A percentile compares a stretch with the other conserved stretches of the same genome.
These are phyloP conservation scores for Parazoanthus swiftii DNA, from an alignment of 92 coral and sea anemone species.

Conservation along the genomic window DNA sequence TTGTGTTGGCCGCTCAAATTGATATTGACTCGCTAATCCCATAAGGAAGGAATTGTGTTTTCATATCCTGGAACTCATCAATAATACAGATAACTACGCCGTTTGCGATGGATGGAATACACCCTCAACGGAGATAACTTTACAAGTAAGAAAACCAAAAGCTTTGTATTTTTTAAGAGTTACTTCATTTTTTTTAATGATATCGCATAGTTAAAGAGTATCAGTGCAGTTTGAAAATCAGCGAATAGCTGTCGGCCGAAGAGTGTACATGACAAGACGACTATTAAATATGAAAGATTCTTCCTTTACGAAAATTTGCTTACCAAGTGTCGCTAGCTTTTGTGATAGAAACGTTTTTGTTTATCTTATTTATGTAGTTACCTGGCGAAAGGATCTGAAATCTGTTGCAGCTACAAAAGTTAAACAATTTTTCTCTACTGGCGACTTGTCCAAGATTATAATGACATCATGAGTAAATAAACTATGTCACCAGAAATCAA, in stretches of 20 bases:
- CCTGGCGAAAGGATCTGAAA: neutral
- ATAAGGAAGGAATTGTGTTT: slow-evolving; percentile 23
- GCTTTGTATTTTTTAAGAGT: neutral
- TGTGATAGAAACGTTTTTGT: neutral
- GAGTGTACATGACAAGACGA: neutral
- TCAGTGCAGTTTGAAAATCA: neutral
- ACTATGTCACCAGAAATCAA: neutral
- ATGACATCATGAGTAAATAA: neutral
- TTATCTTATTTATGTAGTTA: neutral
- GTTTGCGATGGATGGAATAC: slow-evolving; percentile 13
- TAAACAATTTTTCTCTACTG: neutral
- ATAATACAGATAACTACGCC: neutral
- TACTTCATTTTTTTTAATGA: neutral
- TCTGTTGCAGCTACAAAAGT: neutral
- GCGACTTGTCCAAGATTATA: neutral
- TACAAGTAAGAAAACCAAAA: neutral
- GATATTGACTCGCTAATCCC: slow-evolving; percentile 28
- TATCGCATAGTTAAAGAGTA: neutral
- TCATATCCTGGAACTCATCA: slow-evolving; percentile 1
- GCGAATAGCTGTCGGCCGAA: neutral
- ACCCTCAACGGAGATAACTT: neutral
- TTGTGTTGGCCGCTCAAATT: slow-evolving; percentile 14
- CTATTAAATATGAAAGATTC: neutral
- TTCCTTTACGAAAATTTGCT: neutral
- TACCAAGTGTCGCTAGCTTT: neutral